Evolutionary conservation across 1,140 invertebrate species (phyloP), one percentile per base, ranked within the genome.

Genomic region (Mesaphorura yosii): DNA sequence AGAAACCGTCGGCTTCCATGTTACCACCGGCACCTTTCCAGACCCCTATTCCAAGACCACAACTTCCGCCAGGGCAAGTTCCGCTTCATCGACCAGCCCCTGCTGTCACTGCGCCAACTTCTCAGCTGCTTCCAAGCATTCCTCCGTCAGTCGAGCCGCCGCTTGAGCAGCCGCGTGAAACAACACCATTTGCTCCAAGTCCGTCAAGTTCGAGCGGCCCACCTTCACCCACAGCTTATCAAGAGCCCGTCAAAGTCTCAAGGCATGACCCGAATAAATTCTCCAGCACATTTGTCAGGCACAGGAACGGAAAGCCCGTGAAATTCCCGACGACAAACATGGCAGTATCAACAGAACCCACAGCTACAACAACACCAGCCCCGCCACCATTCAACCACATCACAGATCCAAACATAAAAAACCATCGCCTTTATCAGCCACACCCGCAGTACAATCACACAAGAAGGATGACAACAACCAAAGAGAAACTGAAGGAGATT

Each of bases 341-440:
- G 26, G 19, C 20, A 1, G 29, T 17, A 14, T 17, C 20, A 0
- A 40, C 50, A 27, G 27, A 20, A 6, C 7, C 20, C 26, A 23
- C 12, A 31, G 31, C 25, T 34, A 48, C 31, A 15, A 40, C 28
- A 7, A 42, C 15, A 34, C 4, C 5, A 34, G 20, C 17, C 3
- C 6, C 23, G 10, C 27, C 23, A 12, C 51, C 51, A 17, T 53
- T 46, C 7, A 26, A 54, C 31, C 56, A 60, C 28, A 53, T 60
- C 10, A 57, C 40, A n/a, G 60, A 63, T 42, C 60, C 60, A 10
- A 63, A 63, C 38, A 49, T 63, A 15, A 47, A 57, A 4, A 63
- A 63, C 37, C 60, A 63, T 41, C 51, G 57, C 12, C 29, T 59
- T 14, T 59, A 56, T 28, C 56, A n/a, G n/a, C n/a, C n/a, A n/a